Base-by-base conservation (phyloP, 2,888 invertebrate species). In the Sarcophaga caerulescens region DNA sequence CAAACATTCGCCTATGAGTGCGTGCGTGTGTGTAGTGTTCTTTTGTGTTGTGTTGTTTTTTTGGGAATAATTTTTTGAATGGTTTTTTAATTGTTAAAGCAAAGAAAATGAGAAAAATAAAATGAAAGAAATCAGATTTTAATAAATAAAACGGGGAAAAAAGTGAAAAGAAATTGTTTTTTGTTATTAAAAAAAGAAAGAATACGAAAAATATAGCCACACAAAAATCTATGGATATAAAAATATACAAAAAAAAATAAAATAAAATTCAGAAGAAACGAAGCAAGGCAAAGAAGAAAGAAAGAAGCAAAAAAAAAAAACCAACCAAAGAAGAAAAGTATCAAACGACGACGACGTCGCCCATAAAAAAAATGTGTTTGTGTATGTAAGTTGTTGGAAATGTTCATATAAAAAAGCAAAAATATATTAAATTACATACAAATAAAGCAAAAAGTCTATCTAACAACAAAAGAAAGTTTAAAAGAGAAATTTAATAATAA, bases 321-420 rank as follows among this genome's bases (percentile, higher is more conserved):
- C 14, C 44, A 57, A 44, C 35, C 70, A 17, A 71, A 73, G 60
- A 57, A 63, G 59, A 78, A 85, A 81, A 71, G 75, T 75, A 85
- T 82, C 60, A 85, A 85, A 81, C 75, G 74, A 70, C 81, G 84
- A 81, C 84, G 82, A 82, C 85, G 69, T 85, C 85, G 85, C 85
- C 85, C 85, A 82, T 82, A 85, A 81, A 85, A 85, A 59, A 76
- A 63, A 52, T 77, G 57, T 69, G 74, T 62, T 59, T 47, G 59
- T 66, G 70, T 19, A 60, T 85, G 81, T 68, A 45, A 21, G 44
- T 47, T 71, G 44, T 57, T 45, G 35, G 62, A 85, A 47, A 35
- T 35, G 35, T 35, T 35, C 35, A 78, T 59, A 57, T 57, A 80
- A 80, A 44, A 19, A 19, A 78, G 60, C 52, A 71, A 76, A 66